Base-by-base conservation (phyloP, 2,888 invertebrate species). In the Sthenelais limicola region DNA sequence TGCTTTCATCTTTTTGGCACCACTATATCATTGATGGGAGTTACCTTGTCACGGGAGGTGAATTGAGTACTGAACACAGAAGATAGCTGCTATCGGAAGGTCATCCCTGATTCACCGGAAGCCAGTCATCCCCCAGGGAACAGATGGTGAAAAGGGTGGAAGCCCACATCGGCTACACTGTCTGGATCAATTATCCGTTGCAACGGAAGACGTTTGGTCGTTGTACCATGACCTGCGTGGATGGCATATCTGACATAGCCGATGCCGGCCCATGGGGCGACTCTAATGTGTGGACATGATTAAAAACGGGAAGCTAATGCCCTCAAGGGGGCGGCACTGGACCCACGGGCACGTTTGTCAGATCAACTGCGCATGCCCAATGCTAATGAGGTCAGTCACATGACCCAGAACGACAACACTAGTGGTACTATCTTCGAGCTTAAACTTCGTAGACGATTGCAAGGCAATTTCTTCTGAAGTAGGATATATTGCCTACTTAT, bases 111-210 rank as follows among this genome's bases (percentile, higher is more conserved):
- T 56, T 56, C 56, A 56, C 62, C 62, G 62, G 62, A 62, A 62
- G 62, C 62, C 12, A n/a, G 21, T 18, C 24, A 43, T 28, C 62
- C 43, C 43, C 62, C 62, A 9, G 38, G 38, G 38, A 43, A 43
- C 35, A 38, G 38, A 21, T 38, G 62, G 3, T 35, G 38, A 3
- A 35, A 62, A 62, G 35, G 35, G 21, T 33, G 62, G 21, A 38
- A 62, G 62, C 38, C 35, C 62, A 35, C 62, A 38, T 21, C 62
- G 62, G 62, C 62, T 62, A 62, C 62, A 62, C 62, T 62, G 62
- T 62, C 62, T 21, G 38, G 62, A 62, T 62, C 62, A 62, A 62
- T 62, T 62, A 62, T 43, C 62, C 62, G 62, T 21, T 62, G 38
- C 62, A 35, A 62, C 62, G 62, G 51, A 7, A 35, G 38, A 24